Evolutionary conservation across 2,113 vertebrate genomes (phyloP).

Genomic region (Motacilla alba): DNA sequence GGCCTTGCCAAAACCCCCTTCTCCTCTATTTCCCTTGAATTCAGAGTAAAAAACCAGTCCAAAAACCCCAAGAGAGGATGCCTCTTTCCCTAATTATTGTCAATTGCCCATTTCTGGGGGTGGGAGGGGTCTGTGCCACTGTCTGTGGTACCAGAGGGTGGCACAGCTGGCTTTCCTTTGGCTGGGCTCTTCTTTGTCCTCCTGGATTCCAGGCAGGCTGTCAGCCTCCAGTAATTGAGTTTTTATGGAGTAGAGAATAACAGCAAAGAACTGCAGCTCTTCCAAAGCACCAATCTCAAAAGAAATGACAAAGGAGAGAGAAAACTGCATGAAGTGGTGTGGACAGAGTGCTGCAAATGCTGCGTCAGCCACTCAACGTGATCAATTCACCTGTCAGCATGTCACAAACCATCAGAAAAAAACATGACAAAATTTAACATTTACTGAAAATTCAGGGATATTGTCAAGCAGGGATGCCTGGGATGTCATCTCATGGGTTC

Average conservation of each 20-base stretch:
- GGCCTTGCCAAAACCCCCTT: background rate
- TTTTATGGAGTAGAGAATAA: background rate
- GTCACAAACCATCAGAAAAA: background rate
- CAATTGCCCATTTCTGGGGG: background rate
- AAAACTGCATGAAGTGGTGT: background rate
- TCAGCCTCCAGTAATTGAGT: background rate
- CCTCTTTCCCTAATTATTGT: background rate
- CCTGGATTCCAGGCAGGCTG: background rate
- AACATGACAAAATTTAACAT: rapidly evolving
- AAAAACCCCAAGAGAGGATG: rapidly evolving
- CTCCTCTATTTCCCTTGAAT: background rate
- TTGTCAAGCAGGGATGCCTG: background rate
- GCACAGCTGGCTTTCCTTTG: background rate
- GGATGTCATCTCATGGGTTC: rapidly evolving
- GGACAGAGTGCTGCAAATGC: background rate
- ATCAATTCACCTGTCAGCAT: background rate
- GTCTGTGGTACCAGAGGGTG: background rate
- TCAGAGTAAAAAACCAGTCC: background rate
- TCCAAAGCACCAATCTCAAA: background rate
- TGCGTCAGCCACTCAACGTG: background rate
- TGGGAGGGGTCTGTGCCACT: rapidly evolving
- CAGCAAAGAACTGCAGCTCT: background rate
- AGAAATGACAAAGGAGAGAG: background rate
- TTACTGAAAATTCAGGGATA: background rate
- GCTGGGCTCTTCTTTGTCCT: background rate